phyloP scores from a whole-genome alignment of 2,113 vertebrate genomes.

The Paraplagusia blochii region DNA sequence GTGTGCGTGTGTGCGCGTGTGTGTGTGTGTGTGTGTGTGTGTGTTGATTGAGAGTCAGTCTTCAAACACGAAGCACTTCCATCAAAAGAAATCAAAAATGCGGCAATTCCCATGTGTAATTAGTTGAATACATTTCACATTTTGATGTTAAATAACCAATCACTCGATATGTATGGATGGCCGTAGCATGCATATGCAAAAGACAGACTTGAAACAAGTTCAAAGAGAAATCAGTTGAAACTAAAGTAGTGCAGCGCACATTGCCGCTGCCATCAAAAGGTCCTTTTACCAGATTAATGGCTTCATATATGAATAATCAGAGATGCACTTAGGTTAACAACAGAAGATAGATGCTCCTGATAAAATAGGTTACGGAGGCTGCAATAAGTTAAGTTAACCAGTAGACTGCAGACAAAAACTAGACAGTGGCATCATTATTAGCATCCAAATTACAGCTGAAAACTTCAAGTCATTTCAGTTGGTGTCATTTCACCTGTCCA shows the following conservation, averaged over 20 bases:
- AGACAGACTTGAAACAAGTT: conserved; percentile 52
- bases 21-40: conserved; percentile 18
- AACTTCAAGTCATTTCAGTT: too few species aligned
- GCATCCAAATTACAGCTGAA: too few species aligned
- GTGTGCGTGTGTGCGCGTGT: conserved; percentile 17
- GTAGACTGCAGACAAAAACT: too few species aligned
- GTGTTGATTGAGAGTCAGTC: conserved; percentile 24
- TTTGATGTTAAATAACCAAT: conserved; percentile 57
- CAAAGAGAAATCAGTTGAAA: conserved; percentile 44
- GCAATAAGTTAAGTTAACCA: neutral
- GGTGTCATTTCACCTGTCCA: too few species aligned
- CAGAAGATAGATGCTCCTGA: conserved; percentile 1
- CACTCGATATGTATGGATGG: conserved; percentile 27
- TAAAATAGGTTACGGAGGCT: neutral
- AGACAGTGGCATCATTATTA: too few species aligned
- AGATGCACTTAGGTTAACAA: conserved; percentile 11
- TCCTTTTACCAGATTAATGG: conserved; percentile 18
- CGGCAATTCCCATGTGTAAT: conserved; percentile 41
- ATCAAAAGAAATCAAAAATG: conserved; percentile 54
- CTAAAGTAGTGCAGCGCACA: conserved; percentile 20
- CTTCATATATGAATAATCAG: conserved; percentile 25
- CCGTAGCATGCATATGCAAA: conserved; percentile 55
- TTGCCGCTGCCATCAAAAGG: conserved; percentile 27
- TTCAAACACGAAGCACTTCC: conserved; percentile 53
- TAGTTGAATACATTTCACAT: conserved; percentile 59